Conservation (phyloP, 1,140 invertebrate species). For the Drosophila tropicalis region DNA sequence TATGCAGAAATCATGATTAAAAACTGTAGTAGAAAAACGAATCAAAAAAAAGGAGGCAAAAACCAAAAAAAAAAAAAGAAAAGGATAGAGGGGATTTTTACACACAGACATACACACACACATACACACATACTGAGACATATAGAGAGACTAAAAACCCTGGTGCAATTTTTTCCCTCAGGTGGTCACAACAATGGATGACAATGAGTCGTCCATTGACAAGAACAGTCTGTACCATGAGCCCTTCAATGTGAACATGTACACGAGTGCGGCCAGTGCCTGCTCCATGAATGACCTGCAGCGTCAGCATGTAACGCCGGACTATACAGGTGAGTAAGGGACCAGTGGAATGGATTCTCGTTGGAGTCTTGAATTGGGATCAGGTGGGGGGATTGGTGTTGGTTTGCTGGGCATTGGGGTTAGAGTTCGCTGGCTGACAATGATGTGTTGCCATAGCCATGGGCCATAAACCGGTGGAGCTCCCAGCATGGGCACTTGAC, state of each 20-base stretch:
- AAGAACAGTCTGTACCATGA: constrained; percentile 84
- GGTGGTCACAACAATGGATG: constrained; percentile 82
- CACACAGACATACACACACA: not conserved
- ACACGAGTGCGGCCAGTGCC: constrained; percentile 82
- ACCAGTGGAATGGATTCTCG: constrained; percentile 11
- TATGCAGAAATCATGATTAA: constrained; percentile 80
- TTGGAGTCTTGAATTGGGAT: too few relatives aligned
- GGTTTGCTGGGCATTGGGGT: constrained; percentile 17
- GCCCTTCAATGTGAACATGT: constrained; percentile 84
- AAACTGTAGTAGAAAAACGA: constrained; percentile 52
- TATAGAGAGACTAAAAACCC: constrained; percentile 19
- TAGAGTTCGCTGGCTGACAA: constrained; percentile 46
- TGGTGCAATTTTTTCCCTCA: constrained; percentile 46
- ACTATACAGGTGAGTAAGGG: constrained; percentile 83
- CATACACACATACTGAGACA: constrained; percentile 3
- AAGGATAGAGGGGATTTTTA: constrained; percentile 24
- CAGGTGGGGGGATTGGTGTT: constrained; percentile 5
- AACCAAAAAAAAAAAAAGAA: constrained; percentile 32
- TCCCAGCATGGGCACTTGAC: constrained; percentile 57
- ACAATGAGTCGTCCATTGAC: constrained; percentile 83
- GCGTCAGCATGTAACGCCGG: constrained; percentile 83
- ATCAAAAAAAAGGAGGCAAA: constrained; percentile 34
- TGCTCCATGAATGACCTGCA: constrained; percentile 83
- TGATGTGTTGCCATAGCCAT: constrained; percentile 52
- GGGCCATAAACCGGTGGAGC: constrained; percentile 52